Percentiles rank a stretch among this genome's conserved stretches.
Conservation (phyloP, 2,797 vertebrate species). For the Enteromius viviparus region DNA sequence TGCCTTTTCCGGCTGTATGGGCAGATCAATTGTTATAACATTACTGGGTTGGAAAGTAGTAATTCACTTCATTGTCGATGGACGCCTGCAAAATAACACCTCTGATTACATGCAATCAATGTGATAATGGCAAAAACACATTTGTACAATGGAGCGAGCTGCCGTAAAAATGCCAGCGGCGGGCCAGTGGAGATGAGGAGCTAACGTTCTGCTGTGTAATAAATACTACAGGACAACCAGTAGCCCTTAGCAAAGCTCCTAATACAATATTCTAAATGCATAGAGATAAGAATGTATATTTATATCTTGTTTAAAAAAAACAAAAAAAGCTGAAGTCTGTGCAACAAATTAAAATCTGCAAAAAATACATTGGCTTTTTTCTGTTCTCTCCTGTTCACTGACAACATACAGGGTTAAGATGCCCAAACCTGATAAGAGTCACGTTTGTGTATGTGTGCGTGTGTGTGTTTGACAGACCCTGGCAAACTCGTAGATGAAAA, state of each 20-base stretch:
- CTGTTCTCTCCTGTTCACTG: constrained; percentile 7
- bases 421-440: constrained; percentile 47
- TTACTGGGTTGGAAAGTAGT: constrained; percentile 89
- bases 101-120: constrained; percentile 89
- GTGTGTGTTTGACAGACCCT: constrained; percentile 57
- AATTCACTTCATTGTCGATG: constrained; percentile 89
- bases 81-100: constrained; percentile 84
- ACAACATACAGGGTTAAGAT: constrained; percentile 48
- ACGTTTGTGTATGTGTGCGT: constrained; percentile 47
- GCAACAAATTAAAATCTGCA: background rate
- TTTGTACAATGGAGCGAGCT: constrained; percentile 79
- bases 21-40: constrained; percentile 96
- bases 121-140: constrained; percentile 86
- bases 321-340: background rate
- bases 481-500: constrained; percentile 70
- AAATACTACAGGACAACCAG: constrained; percentile 29
- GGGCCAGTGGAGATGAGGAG: constrained; percentile 30
- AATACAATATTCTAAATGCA: background rate
- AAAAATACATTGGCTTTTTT: background rate
- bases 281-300: constrained; percentile 7
- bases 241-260: constrained; percentile 6
- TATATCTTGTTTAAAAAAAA: background rate
- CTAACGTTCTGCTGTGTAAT: constrained; percentile 33
- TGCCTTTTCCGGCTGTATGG: constrained; percentile 70
- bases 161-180: constrained; percentile 67